Evolutionary conservation across 2,888 invertebrate species (phyloP).

Genomic region (Blomia tropicalis): DNA sequence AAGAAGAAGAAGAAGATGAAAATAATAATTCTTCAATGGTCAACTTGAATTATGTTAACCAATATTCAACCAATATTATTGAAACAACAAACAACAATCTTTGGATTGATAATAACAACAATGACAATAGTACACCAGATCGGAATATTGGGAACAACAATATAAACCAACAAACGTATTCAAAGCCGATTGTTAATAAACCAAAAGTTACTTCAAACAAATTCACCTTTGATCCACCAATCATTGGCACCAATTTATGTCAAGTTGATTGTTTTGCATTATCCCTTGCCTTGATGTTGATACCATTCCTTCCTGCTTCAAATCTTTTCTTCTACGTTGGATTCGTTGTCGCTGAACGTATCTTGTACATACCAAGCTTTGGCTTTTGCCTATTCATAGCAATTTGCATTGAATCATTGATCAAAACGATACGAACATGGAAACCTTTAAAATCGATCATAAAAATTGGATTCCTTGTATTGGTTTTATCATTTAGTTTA

Average conservation of each 20-base stretch:
- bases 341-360: slow-evolving; percentile 89
- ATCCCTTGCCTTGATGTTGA: slow-evolving; percentile 51
- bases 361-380: slow-evolving; percentile 87
- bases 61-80: not conserved
- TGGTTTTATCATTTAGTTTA: slow-evolving; percentile 32
- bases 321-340: slow-evolving; percentile 95
- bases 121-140: slow-evolving; percentile 4
- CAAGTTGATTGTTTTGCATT: slow-evolving; percentile 44
- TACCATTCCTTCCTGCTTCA: slow-evolving; percentile 87
- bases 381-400: slow-evolving; percentile 80
- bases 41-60: not conserved
- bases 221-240: not conserved
- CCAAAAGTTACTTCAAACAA: not conserved
- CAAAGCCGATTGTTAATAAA: not conserved
- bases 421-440: not conserved
- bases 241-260: slow-evolving; percentile 3
- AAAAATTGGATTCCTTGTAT: not conserved
- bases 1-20: not conserved
- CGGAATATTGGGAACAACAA: not conserved
- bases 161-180: not conserved
- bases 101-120: not conserved
- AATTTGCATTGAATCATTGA: slow-evolving; percentile 42
- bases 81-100: not conserved
- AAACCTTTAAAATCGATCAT: not conserved
- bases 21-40: not conserved